phyloP scores from a whole-genome alignment of 2,888 invertebrate species.

The Arrhopalites spinosus region DNA sequence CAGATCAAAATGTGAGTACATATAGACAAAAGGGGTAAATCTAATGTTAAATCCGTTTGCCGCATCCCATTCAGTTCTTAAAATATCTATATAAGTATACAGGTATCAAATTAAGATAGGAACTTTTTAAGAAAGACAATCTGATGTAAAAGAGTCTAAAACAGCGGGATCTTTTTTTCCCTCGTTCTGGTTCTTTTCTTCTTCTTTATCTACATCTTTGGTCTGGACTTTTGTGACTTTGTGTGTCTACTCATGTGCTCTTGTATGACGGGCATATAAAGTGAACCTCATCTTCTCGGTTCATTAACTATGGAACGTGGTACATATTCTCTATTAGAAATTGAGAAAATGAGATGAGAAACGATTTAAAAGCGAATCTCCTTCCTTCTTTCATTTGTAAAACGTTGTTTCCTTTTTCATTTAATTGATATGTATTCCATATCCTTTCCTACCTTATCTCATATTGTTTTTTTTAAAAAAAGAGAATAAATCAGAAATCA shows the following conservation, averaged over 20 bases:
- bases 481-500: no score
- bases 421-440: no score
- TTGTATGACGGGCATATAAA: no score
- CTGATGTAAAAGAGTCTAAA: background rate
- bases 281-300: no score
- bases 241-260: no score
- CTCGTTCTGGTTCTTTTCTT: background rate
- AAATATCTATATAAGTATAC: background rate
- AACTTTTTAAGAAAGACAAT: background rate
- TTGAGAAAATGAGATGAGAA: background rate
- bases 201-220: no score
- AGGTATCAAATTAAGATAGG: background rate
- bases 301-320: no score
- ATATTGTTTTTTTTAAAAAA: no score
- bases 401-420: no score
- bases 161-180: background rate
- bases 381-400: background rate
- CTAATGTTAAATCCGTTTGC: background rate
- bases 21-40: background rate
- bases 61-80: background rate
- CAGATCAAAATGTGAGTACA: no score
- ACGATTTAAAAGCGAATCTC: constrained; percentile 2
- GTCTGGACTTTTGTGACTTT: background rate
- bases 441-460: no score
- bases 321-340: no score